Percentiles rank a stretch among this genome's conserved stretches.
These are phyloP conservation scores for Xanthorhoe designata DNA, from an alignment of 2,888 invertebrate species.

Conservation along the genomic window DNA sequence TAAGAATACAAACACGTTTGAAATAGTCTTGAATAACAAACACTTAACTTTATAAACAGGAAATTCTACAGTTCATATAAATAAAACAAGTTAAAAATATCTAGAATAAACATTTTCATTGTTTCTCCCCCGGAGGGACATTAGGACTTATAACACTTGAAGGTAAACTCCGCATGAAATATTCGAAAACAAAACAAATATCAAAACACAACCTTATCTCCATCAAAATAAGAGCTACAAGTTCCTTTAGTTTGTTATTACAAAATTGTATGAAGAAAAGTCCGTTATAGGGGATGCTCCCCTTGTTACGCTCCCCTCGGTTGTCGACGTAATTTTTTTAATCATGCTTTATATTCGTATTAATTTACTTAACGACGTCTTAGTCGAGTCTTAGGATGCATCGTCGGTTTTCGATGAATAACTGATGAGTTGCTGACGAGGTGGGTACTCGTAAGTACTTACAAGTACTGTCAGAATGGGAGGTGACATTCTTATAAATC, in stretches of 20 bases:
- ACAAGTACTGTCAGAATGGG: background rate
- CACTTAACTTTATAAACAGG: background rate
- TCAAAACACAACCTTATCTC: slow-evolving; percentile 39
- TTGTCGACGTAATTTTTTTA: slow-evolving; percentile 83
- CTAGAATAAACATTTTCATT: slow-evolving; percentile 80
- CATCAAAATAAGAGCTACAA: slow-evolving; percentile 40
- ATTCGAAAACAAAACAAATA: slow-evolving; percentile 41
- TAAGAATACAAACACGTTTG: no score
- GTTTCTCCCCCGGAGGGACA: slow-evolving; percentile 72
- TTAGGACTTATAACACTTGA: slow-evolving; percentile 82
- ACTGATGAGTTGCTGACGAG: slow-evolving; percentile 63
- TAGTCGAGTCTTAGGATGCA: slow-evolving; percentile 69
- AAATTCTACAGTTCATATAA: slow-evolving; percentile 40
- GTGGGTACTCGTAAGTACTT: slow-evolving; percentile 27
- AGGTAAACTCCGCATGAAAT: slow-evolving; percentile 71
- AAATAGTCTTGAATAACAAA: no score
- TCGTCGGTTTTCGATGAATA: slow-evolving; percentile 81
- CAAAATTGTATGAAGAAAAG: slow-evolving; percentile 61
- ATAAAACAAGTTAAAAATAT: slow-evolving; percentile 69
- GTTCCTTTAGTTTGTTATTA: background rate
- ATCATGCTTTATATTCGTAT: slow-evolving; percentile 84
- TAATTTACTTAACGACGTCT: slow-evolving; percentile 84
- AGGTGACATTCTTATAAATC: background rate
- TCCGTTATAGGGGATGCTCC: slow-evolving; percentile 73
- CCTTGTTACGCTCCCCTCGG: slow-evolving; percentile 62